Base-by-base conservation (phyloP, 2,888 invertebrate species). In the Spodoptera littoralis region DNA sequence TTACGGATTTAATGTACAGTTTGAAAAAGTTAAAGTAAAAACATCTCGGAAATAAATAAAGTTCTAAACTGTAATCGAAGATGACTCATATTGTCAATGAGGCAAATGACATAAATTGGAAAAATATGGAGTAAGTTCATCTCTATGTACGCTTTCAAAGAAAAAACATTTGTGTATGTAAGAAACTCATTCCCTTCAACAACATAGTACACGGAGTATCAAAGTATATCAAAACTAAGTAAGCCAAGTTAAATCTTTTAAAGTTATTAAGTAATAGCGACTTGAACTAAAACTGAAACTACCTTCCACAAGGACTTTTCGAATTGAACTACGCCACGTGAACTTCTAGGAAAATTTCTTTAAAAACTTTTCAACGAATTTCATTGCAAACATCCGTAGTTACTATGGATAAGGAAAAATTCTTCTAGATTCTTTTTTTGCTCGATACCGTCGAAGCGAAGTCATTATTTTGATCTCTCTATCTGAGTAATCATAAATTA, bases 251-350 rank as follows among this genome's bases (percentile, higher is more conserved):
- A 64, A 70, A 75, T 75, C 60, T 70, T 68, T 65, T 45, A 47
- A 70, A 70, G 70, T 67, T 76, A 61, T 76, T 57, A 70, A 57
- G 66, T 63, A 60, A 51, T 70, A 65, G 63, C 56, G 45, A 60
- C 57, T 45, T 57, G 52, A 30, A 22, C 73, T 70, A 49, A 61
- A 75, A 57, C 58, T 69, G 57, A 36, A 63, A 70, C 65, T 63
- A 57, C 52, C 47, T 46, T 30, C 42, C 27, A 42, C 24, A 46
- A 73, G 49, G 44, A 65, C 56, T 65, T 73, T 62, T 60, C 47
- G 53, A 60, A 67, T 51, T 45, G 55, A 43, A 56, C 61, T 67
- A 59, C 61, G 56, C 44, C 51, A 57, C 52, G 52, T 75, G 58
- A 64, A 64, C 49, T 50, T 12, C 43, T 59, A 46, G 45, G 59